phyloP scores from a whole-genome alignment of 2,888 invertebrate species.

The Eupsilia transversa region DNA sequence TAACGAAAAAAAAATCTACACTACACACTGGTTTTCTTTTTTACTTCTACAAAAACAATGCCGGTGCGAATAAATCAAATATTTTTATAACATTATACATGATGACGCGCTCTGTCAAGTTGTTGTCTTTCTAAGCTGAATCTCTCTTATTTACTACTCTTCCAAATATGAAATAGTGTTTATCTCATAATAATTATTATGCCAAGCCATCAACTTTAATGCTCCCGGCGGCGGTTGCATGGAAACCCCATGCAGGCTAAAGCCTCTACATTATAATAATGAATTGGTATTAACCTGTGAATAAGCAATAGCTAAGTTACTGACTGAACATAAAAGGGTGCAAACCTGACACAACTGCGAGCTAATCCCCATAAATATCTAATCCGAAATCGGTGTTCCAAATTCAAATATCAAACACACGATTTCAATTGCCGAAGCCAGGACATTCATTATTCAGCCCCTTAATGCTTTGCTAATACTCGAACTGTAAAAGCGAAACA shows the following conservation, averaged over 20 bases:
- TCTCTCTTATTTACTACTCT: not conserved
- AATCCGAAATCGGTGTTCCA: constrained; percentile 27
- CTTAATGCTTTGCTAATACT: constrained; percentile 60
- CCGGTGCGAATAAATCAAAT: too few species aligned
- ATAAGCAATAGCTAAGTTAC: not conserved
- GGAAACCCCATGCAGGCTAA: not conserved
- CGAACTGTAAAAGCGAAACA: constrained; percentile 64
- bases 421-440: constrained; percentile 53
- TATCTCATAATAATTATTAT: too few species aligned
- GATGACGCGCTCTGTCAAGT: not conserved
- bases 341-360: not conserved
- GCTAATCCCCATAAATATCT: constrained; percentile 19
- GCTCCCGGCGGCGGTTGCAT: not conserved
- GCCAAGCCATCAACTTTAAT: not conserved
- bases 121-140: not conserved
- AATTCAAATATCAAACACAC: constrained; percentile 40
- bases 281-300: not conserved
- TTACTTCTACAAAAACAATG: too few species aligned
- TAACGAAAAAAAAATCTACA: too few species aligned
- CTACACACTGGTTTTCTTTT: too few species aligned
- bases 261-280: not conserved
- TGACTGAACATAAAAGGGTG: not conserved
- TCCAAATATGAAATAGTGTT: not conserved
- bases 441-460: constrained; percentile 42
- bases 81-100: not conserved